Evolutionary conservation across 2,888 invertebrate genomes (phyloP).

Genomic region (Trichopoda pennipes): DNA sequence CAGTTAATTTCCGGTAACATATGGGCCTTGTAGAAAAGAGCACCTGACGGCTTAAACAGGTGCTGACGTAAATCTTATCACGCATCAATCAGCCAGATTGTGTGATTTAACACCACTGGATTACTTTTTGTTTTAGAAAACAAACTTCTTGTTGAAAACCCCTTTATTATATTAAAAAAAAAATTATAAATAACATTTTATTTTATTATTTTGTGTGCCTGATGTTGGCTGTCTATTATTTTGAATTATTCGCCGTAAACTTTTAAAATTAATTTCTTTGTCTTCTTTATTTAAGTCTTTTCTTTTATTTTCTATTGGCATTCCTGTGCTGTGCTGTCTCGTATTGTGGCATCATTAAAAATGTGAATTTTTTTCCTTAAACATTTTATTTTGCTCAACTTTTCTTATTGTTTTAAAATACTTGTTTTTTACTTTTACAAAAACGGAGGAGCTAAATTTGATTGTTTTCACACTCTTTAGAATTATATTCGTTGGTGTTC

Average conservation of each 20-base stretch:
- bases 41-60: too few species aligned
- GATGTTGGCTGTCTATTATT: background rate
- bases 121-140: too few species aligned
- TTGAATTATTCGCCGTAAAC: background rate
- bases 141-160: too few species aligned
- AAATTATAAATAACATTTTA: too few species aligned
- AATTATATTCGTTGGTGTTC: background rate
- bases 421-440: too few species aligned
- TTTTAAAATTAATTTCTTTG: background rate
- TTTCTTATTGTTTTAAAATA: background rate
- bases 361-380: background rate
- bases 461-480: conserved; percentile 9
- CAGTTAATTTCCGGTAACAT: too few species aligned
- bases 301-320: too few species aligned
- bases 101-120: too few species aligned
- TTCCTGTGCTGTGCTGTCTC: background rate
- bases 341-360: background rate
- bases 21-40: too few species aligned
- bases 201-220: background rate
- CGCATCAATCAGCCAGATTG: too few species aligned
- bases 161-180: too few species aligned
- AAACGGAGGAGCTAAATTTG: background rate
- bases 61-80: too few species aligned
- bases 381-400: background rate
- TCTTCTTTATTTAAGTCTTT: background rate